A percentile compares a stretch with the other conserved stretches of the same genome.
These are phyloP conservation scores for Pomatostomus ruficeps DNA, from an alignment of 2,113 vertebrate genomes.

Conservation along the genomic window DNA sequence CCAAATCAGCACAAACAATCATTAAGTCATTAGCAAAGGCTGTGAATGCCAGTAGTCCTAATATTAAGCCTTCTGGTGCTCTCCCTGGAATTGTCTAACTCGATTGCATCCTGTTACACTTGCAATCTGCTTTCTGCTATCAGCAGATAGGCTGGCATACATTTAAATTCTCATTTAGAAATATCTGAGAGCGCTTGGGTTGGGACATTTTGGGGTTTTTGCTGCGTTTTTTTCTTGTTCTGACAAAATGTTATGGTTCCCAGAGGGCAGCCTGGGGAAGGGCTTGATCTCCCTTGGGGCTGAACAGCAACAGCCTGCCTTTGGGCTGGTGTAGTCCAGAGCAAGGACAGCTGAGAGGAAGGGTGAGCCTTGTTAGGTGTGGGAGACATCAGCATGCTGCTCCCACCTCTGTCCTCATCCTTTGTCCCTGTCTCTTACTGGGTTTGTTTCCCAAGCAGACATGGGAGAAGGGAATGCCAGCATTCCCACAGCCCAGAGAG, in stretches of 20 bases:
- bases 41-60: constrained; percentile 23
- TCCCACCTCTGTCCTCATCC: neutral
- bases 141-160: constrained; percentile 46
- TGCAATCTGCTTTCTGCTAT: constrained; percentile 72
- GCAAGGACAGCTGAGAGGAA: neutral
- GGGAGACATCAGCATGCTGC: neutral
- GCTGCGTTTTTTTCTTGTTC: neutral
- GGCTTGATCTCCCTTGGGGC: neutral
- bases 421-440: accelerated
- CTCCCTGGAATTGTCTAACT: constrained; percentile 62
- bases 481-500: accelerated
- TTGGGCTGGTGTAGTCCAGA: neutral
- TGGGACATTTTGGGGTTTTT: neutral
- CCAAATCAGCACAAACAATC: constrained; percentile 65
- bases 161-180: constrained; percentile 62
- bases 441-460: neutral
- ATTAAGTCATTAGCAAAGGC: constrained; percentile 68
- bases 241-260: neutral
- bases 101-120: constrained; percentile 55
- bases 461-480: neutral
- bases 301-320: neutral
- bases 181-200: neutral
- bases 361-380: neutral
- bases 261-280: neutral
- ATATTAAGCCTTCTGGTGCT: constrained; percentile 65